Conservation (phyloP, 2,113 vertebrate species). For the Polypterus bichir region DNA sequence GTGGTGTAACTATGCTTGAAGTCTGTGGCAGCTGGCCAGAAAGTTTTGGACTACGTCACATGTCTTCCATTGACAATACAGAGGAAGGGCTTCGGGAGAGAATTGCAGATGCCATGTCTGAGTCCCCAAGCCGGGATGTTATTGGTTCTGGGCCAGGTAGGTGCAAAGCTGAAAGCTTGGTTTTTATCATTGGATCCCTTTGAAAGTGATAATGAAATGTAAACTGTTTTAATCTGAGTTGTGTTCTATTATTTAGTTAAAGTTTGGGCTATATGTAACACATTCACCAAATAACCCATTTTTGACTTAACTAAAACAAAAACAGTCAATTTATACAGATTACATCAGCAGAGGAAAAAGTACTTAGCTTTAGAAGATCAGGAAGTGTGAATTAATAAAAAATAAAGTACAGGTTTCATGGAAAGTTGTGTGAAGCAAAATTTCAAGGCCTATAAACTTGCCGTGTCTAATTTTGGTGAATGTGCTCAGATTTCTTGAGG, state of each 20-base stretch:
- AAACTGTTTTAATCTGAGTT: too few species aligned
- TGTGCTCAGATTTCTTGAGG: not conserved
- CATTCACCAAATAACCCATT: too few species aligned
- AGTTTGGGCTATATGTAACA: too few species aligned
- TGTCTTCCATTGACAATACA: conserved; percentile 71
- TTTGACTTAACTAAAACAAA: too few species aligned
- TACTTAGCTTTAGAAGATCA: not conserved
- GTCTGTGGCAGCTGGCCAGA: conserved; percentile 97
- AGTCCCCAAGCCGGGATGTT: conserved; percentile 82
- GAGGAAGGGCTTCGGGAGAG: conserved; percentile 89
- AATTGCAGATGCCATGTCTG: conserved; percentile 90
- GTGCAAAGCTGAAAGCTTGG: conserved; percentile 15
- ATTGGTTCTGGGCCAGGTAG: conserved; percentile 91
- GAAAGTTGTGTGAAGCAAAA: not conserved
- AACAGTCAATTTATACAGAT: too few species aligned
- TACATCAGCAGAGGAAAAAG: too few species aligned
- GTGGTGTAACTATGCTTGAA: conserved; percentile 86
- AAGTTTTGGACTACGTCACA: conserved; percentile 80
- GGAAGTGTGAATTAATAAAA: not conserved
- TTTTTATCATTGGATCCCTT: too few species aligned
- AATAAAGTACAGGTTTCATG: not conserved
- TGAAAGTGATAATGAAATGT: too few species aligned
- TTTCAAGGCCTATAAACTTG: not conserved
- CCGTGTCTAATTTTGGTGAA: not conserved
- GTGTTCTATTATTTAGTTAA: too few species aligned